Evolutionary conservation across 2,113 vertebrate genomes (phyloP), one percentile per base, ranked within the genome.

Genomic region (Calyptommatus sinebrachiatus): DNA sequence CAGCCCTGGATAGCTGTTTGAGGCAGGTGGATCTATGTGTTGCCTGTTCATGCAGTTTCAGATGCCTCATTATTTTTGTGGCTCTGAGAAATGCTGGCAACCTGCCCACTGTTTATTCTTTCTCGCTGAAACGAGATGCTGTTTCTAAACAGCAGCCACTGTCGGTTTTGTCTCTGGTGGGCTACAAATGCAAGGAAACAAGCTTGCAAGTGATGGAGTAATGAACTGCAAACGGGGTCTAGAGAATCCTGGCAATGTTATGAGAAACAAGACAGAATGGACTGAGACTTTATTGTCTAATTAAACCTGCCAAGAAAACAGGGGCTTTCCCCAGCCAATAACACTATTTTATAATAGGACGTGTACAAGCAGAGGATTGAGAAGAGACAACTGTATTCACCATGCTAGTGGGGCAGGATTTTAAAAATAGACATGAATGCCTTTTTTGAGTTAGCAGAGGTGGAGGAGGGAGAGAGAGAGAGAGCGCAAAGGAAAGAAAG

Each of bases 391-490:
- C 92, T 60, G 21, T 57, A 41, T 62, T 45, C 46, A 16, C 10
- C 61, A 8, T 74, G 89, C 84, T 80, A 79, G 86, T 90, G 85
- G 89, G 90, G 86, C 22, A 86, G 83, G 74, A 57, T 81, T 90
- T 89, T 92, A 91, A 92, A 91, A 91, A 92, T 90, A 92, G 90
- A 91, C 85, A 87, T 74, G 78, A 90, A 82, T 80, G 83, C 22
- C 89, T 87, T 89, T 80, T 90, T 82, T 65, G 77, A 85, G 80
- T 69, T 67, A 20, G 14, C 22, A 62, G 26, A 24, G 70, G 61
- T 68, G 31, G 31, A 79, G 28, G 29, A 48, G 11, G 28, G 14
- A 68, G 22, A 7, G 46, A 21, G 50, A 50, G 24, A 67, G 28
- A 31, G 48, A 31, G 41, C 6, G 70, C 53, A 18, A 57, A 57